These are phyloP conservation scores for Lophius americanus DNA, from an alignment of 2,797 vertebrate genomes.

Conservation along the genomic window DNA sequence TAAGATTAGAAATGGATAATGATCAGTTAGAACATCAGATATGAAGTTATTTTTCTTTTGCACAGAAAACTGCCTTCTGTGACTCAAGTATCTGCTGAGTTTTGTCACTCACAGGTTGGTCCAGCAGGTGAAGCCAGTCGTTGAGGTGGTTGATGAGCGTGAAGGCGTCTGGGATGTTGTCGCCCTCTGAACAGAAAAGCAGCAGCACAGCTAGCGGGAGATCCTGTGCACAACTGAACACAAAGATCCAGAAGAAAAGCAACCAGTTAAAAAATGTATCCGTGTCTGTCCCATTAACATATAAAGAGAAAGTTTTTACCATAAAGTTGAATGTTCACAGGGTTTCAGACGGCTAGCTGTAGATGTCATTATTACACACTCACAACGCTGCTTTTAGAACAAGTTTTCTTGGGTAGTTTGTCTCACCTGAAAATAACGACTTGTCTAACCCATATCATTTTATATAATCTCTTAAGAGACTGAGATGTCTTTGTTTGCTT, in stretches of 20 bases:
- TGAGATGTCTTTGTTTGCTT: not conserved
- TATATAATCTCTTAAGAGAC: too few relatives aligned
- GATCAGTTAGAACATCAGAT: too few relatives aligned
- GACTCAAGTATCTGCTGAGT: too few relatives aligned
- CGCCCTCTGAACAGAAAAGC: conserved; percentile 96
- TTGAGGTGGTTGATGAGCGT: conserved; percentile 89
- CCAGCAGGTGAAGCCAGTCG: conserved; percentile 91
- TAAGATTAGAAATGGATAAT: not conserved
- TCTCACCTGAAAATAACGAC: too few relatives aligned
- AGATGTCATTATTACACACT: not conserved
- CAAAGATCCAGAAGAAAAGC: not conserved
- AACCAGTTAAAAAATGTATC: not conserved
- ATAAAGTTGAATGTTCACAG: too few relatives aligned
- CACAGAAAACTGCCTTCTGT: too few relatives aligned
- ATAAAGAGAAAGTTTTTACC: too few relatives aligned
- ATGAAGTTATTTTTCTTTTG: too few relatives aligned
- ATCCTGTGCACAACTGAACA: conserved; percentile 74
- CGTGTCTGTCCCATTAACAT: too few relatives aligned
- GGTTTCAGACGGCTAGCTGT: not conserved
- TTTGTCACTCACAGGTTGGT: conserved; percentile 82
- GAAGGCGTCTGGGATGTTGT: conserved; percentile 96
- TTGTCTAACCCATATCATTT: too few relatives aligned
- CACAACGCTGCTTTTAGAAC: too few relatives aligned
- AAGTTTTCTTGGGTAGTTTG: too few relatives aligned
- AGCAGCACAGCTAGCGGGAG: conserved; percentile 89